Base-by-base conservation (phyloP, 2,888 invertebrate species). In the Melipona beecheii region DNA sequence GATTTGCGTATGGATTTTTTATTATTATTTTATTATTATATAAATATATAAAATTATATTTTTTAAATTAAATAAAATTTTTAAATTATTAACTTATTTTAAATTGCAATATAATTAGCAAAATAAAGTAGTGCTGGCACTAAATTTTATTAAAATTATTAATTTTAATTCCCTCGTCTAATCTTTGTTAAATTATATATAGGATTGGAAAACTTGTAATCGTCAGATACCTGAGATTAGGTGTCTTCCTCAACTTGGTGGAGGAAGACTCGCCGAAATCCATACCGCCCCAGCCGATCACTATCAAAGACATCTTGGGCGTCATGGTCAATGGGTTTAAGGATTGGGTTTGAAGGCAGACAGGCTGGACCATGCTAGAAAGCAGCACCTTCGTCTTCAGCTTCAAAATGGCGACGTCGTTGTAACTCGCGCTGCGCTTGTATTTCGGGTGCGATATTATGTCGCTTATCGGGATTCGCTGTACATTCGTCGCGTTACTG, bases 261-360 rank as follows among this genome's bases (percentile, higher is more conserved):
- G 92, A 90, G 1, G 72, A 64, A 0, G 81, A 83, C 0, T 79
- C 75, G 24, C 72, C 89, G 21, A 89, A 79, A 6, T 75, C 82
- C 1, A 91, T 93, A 0, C 81, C 84, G 9, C 94, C 94, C 91
- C 92, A 94, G 24, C 94, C 94, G 5, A 91, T 88, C 0, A 91
- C 92, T 4, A 92, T 69, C 5, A 94, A 86, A 3, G 90, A 85
- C 4, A 83, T 81, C 52, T 90, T 89, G 15, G 77, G 2, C n/a
- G 52, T 43, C 11, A 66, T 27, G 0, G 6, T 17, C 4, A 77
- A 52, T 6, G 71, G 31, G 2, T 54, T 21, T 9, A 90, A 52
- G 0, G 92, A 78, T 85, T 88, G 91, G 0, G 92, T 92, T 81
- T 92, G 90, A 0, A 94, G 85, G 50, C 94, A 94, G 72, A 93